A percentile compares a stretch with the other conserved stretches of the same genome.
Conservation (phyloP, 2,888 invertebrate species). For the Tryphoninae sp. region DNA sequence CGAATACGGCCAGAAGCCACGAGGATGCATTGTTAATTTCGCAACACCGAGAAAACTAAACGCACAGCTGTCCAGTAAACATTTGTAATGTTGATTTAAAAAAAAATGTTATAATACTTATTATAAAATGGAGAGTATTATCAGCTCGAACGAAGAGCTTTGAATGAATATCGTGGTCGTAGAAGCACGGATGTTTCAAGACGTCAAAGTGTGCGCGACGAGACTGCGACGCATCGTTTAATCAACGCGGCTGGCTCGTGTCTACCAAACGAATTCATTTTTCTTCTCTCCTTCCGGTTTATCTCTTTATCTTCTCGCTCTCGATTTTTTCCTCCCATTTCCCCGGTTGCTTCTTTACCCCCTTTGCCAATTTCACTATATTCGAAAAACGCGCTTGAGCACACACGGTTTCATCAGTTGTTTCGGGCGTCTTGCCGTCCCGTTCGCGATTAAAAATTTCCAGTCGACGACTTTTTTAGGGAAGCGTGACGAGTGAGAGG, state of each 20-base stretch:
- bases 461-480: constrained; percentile 60
- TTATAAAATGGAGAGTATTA: constrained; percentile 21
- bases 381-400: constrained; percentile 2
- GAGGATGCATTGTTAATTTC: neutral
- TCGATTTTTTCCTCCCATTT: constrained; percentile 37
- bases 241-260: constrained; percentile 62
- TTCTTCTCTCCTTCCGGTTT: neutral
- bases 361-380: constrained; percentile 20
- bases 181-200: constrained; percentile 42
- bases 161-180: constrained; percentile 56
- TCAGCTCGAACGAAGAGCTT: constrained; percentile 50
- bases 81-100: no score
- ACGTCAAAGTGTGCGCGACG: constrained; percentile 48
- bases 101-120: neutral
- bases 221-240: constrained; percentile 18
- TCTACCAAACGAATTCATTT: constrained; percentile 51
- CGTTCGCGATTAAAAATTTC: constrained; percentile 67
- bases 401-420: constrained; percentile 37
- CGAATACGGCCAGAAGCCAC: constrained; percentile 18
- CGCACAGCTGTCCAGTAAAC: no score
- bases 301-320: constrained; percentile 28
- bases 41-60: neutral
- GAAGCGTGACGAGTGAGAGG: constrained; percentile 59
- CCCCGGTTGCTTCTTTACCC: constrained; percentile 32
- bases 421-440: constrained; percentile 9